A percentile compares a stretch with the other conserved stretches of the same genome.
phyloP scores from a whole-genome alignment of 37 sponge, comb jelly and placozoan genomes.

The Aplysina aerophoba region DNA sequence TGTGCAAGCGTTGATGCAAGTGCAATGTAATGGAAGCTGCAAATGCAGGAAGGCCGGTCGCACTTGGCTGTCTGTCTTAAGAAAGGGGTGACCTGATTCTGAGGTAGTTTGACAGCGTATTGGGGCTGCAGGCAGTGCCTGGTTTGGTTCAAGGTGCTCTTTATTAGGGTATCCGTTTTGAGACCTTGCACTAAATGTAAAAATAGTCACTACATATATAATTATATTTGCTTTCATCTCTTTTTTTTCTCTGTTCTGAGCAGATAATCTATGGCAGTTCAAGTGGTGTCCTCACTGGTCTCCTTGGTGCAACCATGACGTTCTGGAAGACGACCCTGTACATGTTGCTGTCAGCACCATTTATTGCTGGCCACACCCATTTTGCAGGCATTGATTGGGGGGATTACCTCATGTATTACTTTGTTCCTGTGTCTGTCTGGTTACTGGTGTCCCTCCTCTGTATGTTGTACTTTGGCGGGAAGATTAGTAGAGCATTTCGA shows the following conservation, averaged over 20 bases:
- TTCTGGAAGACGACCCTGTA: slow-evolving; percentile 84
- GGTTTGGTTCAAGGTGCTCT: no score
- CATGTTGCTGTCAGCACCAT: slow-evolving; percentile 57
- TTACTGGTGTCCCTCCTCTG: slow-evolving; percentile 46
- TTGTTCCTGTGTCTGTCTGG: slow-evolving; percentile 69
- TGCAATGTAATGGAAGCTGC: no score
- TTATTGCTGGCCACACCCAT: slow-evolving; percentile 37
- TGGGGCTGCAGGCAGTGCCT: no score
- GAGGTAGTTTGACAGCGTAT: no score
- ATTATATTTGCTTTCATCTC: background rate
- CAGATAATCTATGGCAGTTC: slow-evolving; percentile 41
- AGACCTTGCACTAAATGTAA: no score
- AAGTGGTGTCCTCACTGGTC: slow-evolving; percentile 39
- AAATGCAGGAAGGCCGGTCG: no score
- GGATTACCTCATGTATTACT: slow-evolving; percentile 37
- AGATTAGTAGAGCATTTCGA: no score
- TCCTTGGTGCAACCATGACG: slow-evolving; percentile 61
- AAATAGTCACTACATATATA: background rate
- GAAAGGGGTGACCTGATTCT: no score
- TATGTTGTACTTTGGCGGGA: background rate
- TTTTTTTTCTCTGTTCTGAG: no score
- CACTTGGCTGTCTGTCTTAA: no score
- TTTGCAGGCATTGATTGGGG: slow-evolving; percentile 42
- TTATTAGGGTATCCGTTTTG: no score
- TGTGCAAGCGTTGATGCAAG: no score